Conservation (phyloP, 2,888 invertebrate genomes). For the Odontocolon sp. region DNA sequence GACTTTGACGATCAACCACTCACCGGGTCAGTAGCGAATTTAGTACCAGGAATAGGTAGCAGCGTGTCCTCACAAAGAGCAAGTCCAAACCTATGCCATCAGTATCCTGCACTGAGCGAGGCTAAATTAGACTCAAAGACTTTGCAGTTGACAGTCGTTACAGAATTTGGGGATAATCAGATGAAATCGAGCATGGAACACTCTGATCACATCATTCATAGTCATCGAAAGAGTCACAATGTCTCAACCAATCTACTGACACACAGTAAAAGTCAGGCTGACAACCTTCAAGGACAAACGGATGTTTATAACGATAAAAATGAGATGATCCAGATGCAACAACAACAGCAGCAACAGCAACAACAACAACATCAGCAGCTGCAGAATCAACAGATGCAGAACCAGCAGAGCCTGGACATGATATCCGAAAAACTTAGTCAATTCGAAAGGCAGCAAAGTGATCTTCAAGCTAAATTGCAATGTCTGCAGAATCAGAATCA, state of each 20-base stretch:
- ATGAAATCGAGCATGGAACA: conserved; percentile 72
- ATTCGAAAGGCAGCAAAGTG: conserved; percentile 78
- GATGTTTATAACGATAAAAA: conserved; percentile 64
- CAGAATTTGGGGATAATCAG: conserved; percentile 73
- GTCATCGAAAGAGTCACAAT: conserved; percentile 76
- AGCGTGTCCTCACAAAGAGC: conserved; percentile 72
- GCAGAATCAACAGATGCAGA: conserved; percentile 71
- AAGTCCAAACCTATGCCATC: conserved; percentile 77
- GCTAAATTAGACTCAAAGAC: conserved; percentile 75
- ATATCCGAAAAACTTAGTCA: conserved; percentile 78
- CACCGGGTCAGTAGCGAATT: conserved; percentile 77
- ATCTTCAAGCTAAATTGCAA: conserved; percentile 77
- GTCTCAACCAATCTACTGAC: conserved; percentile 67
- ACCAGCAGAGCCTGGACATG: conserved; percentile 77
- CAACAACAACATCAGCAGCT: conserved; percentile 64
- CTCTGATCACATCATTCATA: conserved; percentile 78
- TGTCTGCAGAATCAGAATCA: conserved; percentile 79
- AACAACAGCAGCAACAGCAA: conserved; percentile 63
- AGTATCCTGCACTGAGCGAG: conserved; percentile 76
- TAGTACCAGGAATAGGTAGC: conserved; percentile 68
- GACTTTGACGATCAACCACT: conserved; percentile 78
- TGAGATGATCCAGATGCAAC: conserved; percentile 55
- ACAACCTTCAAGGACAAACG: conserved; percentile 70
- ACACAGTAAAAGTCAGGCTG: conserved; percentile 74
- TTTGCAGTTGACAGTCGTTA: conserved; percentile 71